Evolutionary conservation across 1,140 invertebrate genomes (phyloP).

Genomic region (Cyphomyrmex costatus): DNA sequence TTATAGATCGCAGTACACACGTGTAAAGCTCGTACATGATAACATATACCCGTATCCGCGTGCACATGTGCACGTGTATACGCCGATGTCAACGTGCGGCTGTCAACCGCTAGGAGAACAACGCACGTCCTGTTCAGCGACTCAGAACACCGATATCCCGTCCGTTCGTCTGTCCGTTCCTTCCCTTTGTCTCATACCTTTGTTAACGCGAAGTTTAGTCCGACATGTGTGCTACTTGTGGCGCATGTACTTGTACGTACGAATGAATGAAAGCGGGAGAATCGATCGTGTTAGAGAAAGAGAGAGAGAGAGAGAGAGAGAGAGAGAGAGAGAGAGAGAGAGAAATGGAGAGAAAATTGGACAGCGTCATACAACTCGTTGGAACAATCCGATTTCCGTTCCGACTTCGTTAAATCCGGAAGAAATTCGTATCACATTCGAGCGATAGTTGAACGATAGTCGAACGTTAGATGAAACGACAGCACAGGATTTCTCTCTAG

Average conservation of each 20-base stretch:
- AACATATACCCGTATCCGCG: background rate
- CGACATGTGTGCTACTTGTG: constrained; percentile 58
- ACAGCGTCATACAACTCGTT: background rate
- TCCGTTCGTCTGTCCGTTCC: constrained; percentile 48
- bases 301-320: background rate
- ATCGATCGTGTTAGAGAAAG: constrained; percentile 17
- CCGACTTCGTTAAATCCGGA: constrained; percentile 40
- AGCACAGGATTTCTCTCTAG: background rate
- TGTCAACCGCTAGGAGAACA: constrained; percentile 66
- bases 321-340: background rate
- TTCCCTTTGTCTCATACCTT: constrained; percentile 64
- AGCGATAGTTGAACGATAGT: background rate
- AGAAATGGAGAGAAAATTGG: background rate
- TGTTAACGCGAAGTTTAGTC: constrained; percentile 59
- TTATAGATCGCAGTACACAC: background rate
- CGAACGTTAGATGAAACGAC: constrained; percentile 2
- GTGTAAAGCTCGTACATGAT: constrained; percentile 5
- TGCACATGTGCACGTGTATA: constrained; percentile 21
- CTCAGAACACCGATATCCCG: constrained; percentile 78
- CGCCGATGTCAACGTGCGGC: constrained; percentile 59
- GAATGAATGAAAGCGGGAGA: constrained; percentile 45
- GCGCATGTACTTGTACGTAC: constrained; percentile 16
- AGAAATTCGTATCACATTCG: background rate
- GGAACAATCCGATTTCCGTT: constrained; percentile 45
- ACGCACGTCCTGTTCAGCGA: constrained; percentile 70